phyloP scores from a whole-genome alignment of 35 echinoderm and acorn worm genomes.

The Acanthaster planci region DNA sequence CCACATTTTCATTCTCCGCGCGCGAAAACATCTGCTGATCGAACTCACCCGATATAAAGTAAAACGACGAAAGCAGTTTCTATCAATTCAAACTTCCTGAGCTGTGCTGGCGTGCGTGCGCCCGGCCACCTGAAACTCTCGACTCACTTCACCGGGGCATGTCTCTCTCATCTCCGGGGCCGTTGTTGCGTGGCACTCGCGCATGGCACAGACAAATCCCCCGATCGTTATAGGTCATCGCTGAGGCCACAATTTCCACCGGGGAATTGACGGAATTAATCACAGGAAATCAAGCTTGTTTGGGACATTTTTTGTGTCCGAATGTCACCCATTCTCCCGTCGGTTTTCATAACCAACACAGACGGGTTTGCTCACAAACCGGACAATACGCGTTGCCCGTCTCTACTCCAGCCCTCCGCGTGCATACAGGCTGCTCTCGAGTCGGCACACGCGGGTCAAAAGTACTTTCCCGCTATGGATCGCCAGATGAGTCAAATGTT shows the following conservation, averaged over 20 bases:
- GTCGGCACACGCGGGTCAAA: background rate
- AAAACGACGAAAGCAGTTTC: constrained; percentile 18
- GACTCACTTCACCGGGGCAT: background rate
- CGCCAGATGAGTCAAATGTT: constrained; percentile 22
- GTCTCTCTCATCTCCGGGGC: background rate
- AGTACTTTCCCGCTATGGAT: constrained; percentile 17
- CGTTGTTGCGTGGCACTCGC: constrained; percentile 11
- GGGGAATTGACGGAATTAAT: background rate
- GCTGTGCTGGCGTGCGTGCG: background rate
- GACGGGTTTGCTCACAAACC: too few relatives aligned
- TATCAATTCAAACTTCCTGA: constrained; percentile 15
- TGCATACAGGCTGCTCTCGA: background rate
- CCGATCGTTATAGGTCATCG: constrained; percentile 10
- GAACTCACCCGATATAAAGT: background rate
- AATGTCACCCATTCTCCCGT: too few relatives aligned
- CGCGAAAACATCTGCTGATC: constrained; percentile 28
- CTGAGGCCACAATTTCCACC: constrained; percentile 16
- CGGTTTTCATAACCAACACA: too few relatives aligned
- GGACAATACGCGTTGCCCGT: background rate
- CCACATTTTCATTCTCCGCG: background rate
- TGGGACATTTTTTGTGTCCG: background rate
- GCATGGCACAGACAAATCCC: background rate
- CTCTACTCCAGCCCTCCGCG: background rate
- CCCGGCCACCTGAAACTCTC: background rate
- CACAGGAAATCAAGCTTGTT: constrained; percentile 26